A percentile compares a stretch with the other conserved stretches of the same genome.
Evolutionary conservation across 2,888 invertebrate genomes (phyloP).

Genomic region (Thecocarcelia acutangulata): DNA sequence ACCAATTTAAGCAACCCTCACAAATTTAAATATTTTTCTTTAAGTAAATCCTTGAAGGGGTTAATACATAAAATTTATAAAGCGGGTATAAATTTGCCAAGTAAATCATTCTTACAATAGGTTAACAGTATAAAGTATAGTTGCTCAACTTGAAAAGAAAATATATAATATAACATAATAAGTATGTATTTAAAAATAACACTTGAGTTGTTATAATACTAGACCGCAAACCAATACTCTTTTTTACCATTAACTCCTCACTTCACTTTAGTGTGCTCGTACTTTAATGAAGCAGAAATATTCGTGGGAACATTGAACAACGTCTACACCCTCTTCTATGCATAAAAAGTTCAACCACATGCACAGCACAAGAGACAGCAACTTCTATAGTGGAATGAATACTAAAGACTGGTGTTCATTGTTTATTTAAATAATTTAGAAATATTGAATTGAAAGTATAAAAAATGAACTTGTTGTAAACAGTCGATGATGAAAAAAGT

Average conservation of each 20-base stretch:
- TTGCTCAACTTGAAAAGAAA: constrained; percentile 36
- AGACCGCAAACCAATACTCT: constrained; percentile 65
- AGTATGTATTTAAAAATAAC: constrained; percentile 53
- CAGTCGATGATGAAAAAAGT: constrained; percentile 28
- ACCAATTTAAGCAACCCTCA: constrained; percentile 32
- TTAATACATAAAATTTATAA: constrained; percentile 34
- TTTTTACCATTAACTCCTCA: constrained; percentile 28
- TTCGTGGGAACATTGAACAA: constrained; percentile 68
- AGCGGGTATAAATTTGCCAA: constrained; percentile 45
- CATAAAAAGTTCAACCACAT: constrained; percentile 67
- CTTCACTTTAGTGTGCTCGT: constrained; percentile 48
- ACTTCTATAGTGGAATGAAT: constrained; percentile 51
- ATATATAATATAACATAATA: constrained; percentile 40
- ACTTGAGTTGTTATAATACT: constrained; percentile 65
- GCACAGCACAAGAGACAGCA: constrained; percentile 58
- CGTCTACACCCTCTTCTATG: constrained; percentile 68
- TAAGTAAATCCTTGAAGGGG: constrained; percentile 30
- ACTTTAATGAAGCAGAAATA: constrained; percentile 70
- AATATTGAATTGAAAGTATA: constrained; percentile 50
- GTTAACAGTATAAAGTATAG: constrained; percentile 33
- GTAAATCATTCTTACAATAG: constrained; percentile 24
- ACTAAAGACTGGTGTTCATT: constrained; percentile 35
- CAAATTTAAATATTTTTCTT: constrained; percentile 3
- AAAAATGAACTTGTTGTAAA: constrained; percentile 27
- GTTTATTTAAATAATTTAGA: constrained; percentile 68